phyloP scores from a whole-genome alignment of 1,140 invertebrate genomes.

The Gerris buenoi region DNA sequence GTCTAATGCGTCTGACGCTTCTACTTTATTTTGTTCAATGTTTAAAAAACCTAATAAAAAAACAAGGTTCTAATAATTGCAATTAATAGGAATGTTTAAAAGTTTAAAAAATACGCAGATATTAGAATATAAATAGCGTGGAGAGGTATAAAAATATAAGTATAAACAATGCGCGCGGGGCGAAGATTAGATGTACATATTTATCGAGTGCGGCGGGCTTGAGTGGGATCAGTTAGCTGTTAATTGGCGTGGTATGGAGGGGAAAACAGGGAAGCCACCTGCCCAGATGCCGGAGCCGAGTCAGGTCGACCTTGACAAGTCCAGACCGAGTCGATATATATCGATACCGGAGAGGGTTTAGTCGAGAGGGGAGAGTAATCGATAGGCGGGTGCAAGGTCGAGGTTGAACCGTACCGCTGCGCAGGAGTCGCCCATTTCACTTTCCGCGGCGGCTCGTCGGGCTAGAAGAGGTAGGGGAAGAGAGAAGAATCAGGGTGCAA shows the following conservation, averaged over 20 bases:
- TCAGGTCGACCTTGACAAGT: background rate
- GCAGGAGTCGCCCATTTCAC: background rate
- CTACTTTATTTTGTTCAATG: too few species aligned
- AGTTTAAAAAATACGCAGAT: too few species aligned
- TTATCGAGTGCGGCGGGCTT: background rate
- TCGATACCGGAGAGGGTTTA: background rate
- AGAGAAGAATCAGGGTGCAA: background rate
- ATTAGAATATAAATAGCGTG: too few species aligned
- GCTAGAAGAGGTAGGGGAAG: background rate
- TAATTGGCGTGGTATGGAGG: background rate
- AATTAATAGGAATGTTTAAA: too few species aligned
- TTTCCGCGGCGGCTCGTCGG: background rate
- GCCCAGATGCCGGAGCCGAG: too few species aligned
- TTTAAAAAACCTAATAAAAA: too few species aligned
- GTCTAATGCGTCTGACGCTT: too few species aligned
- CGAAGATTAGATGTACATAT: background rate
- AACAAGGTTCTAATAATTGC: too few species aligned
- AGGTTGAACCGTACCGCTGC: background rate
- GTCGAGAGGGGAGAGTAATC: background rate
- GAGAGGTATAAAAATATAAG: too few species aligned
- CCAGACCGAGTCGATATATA: background rate
- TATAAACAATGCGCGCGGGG: too few species aligned
- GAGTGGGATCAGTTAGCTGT: background rate
- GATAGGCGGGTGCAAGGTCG: background rate
- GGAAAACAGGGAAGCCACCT: background rate